These are phyloP conservation scores for Todiramphus saurophagus DNA, from an alignment of 2,113 vertebrate species.

Conservation along the genomic window DNA sequence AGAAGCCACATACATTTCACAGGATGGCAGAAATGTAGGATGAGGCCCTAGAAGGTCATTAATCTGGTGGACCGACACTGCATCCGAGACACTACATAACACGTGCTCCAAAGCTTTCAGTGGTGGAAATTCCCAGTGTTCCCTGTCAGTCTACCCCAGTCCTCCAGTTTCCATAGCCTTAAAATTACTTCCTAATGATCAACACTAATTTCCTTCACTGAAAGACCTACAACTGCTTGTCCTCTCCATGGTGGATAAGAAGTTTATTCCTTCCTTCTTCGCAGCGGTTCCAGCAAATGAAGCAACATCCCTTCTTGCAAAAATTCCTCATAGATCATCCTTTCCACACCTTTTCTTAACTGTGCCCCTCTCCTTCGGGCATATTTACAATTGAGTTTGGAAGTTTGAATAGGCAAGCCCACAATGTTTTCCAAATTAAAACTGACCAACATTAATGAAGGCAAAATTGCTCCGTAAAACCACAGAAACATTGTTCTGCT, in stretches of 20 bases:
- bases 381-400: background rate
- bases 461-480: background rate
- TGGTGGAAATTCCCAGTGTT: background rate
- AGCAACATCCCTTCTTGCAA: background rate
- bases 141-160: background rate
- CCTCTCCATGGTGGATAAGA: background rate
- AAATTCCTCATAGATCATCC: background rate
- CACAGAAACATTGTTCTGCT: background rate
- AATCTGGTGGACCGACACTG: background rate
- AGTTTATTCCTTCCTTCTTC: background rate
- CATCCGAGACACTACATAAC: background rate
- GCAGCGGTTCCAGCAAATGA: background rate
- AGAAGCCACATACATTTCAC: fast-evolving
- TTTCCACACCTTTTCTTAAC: background rate
- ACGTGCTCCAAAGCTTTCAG: fast-evolving
- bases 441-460: background rate
- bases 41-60: background rate
- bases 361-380: background rate
- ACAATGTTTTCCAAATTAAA: background rate
- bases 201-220: background rate
- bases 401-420: background rate
- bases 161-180: background rate
- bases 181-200: fast-evolving
- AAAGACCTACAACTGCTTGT: background rate
- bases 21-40: background rate